phyloP scores from a whole-genome alignment of 2,888 invertebrate species.

The Lithophane ornitopus region DNA sequence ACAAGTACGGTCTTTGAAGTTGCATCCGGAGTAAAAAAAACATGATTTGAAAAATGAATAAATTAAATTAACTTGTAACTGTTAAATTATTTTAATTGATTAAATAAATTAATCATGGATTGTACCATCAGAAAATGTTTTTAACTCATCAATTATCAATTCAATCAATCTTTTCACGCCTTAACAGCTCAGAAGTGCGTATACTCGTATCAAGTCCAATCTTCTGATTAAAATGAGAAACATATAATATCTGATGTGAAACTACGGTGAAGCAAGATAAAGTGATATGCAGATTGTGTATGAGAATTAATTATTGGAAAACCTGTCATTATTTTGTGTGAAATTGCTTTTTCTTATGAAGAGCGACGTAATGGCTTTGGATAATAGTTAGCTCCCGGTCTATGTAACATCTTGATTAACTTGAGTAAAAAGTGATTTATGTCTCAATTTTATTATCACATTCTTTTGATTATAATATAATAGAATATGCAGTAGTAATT shows the following conservation, averaged over 20 bases:
- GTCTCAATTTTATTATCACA: neutral
- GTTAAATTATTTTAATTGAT: neutral
- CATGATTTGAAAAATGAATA: no score
- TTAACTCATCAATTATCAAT: slow-evolving; percentile 24
- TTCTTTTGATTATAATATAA: neutral
- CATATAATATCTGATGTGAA: slow-evolving; percentile 34
- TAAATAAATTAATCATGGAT: neutral
- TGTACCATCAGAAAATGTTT: neutral
- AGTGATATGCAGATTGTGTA: slow-evolving; percentile 59
- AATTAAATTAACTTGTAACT: neutral
- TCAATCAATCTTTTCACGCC: slow-evolving; percentile 33
- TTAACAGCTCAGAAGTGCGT: slow-evolving; percentile 25
- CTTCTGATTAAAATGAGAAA: slow-evolving; percentile 35
- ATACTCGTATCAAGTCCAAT: slow-evolving; percentile 20
- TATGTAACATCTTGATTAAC: slow-evolving; percentile 6
- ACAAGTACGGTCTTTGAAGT: neutral
- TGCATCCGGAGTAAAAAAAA: neutral
- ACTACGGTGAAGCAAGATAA: slow-evolving; percentile 21
- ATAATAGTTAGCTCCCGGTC: slow-evolving; percentile 27
- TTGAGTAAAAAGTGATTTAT: slow-evolving; percentile 15
- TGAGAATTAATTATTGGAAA: slow-evolving; percentile 64
- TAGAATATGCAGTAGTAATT: neutral
- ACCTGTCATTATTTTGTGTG: slow-evolving; percentile 51
- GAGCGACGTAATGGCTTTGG: slow-evolving; percentile 26
- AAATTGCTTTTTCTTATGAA: slow-evolving; percentile 53